Conservation (phyloP, 1,140 invertebrate genomes). For the Teleogryllus occipitalis region DNA sequence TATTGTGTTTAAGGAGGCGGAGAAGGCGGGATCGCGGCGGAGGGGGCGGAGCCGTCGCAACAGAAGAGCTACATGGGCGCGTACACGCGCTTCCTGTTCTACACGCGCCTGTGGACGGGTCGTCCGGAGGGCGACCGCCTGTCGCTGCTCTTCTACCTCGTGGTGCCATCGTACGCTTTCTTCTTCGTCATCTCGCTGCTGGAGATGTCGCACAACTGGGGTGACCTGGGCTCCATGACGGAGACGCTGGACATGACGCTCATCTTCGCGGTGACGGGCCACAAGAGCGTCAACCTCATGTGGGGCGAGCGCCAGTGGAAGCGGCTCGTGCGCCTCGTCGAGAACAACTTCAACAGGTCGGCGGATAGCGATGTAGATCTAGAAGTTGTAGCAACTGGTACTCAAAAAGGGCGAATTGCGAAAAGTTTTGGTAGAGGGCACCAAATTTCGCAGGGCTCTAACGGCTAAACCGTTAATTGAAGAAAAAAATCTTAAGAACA, state of each 20-base stretch:
- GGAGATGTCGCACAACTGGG: background rate
- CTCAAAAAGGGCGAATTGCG: too few species aligned
- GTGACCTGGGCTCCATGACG: background rate
- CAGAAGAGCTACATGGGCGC: background rate
- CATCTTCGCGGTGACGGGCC: background rate
- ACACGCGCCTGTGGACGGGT: background rate
- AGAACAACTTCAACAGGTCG: background rate
- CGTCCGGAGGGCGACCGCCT: background rate
- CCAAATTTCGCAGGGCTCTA: too few species aligned
- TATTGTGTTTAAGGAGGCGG: too few species aligned
- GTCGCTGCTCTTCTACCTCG: background rate
- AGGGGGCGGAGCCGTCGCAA: background rate
- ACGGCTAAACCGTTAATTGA: too few species aligned
- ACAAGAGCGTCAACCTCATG: background rate
- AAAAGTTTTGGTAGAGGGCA: too few species aligned
- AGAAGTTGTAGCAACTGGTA: too few species aligned
- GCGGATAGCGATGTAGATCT: too few species aligned
- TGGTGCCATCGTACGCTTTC: background rate
- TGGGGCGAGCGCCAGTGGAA: background rate
- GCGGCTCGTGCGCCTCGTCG: background rate
- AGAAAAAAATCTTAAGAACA: too few species aligned
- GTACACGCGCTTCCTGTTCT: background rate
- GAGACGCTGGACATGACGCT: background rate
- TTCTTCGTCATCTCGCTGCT: background rate
- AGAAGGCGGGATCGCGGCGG: too few species aligned